phyloP scores from a whole-genome alignment of 1,140 invertebrate genomes.

The Lasaia peninsularis region DNA sequence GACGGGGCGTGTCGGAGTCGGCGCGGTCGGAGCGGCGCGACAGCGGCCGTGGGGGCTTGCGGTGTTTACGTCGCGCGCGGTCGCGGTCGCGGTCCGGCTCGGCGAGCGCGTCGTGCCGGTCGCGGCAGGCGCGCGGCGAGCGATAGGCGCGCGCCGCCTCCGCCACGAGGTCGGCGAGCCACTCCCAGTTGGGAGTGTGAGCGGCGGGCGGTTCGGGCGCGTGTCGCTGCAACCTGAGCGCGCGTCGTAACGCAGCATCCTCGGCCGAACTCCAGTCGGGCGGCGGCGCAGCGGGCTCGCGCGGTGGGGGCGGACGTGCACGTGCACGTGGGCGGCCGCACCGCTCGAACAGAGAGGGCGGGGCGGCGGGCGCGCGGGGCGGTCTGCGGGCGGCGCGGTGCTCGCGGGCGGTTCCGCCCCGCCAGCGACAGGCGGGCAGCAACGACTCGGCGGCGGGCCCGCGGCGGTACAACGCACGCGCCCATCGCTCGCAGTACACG shows the following conservation, averaged over 20 bases:
- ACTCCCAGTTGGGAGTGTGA: conserved; percentile 91
- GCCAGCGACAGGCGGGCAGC: conserved; percentile 80
- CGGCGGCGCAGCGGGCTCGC: conserved; percentile 79
- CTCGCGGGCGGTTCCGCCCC: conserved; percentile 52
- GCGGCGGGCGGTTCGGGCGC: conserved; percentile 80
- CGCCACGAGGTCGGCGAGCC: conserved; percentile 95
- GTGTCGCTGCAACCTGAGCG: conserved; percentile 84
- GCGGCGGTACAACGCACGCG: conserved; percentile 91
- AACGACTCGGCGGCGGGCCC: conserved; percentile 89
- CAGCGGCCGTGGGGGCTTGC: conserved; percentile 79
- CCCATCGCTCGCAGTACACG: conserved; percentile 91
- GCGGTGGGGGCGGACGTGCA: conserved; percentile 79
- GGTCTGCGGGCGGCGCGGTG: conserved; percentile 87
- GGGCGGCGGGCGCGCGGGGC: conserved; percentile 77
- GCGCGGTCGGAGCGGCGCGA: conserved; percentile 53
- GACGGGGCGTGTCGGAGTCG: conserved; percentile 74
- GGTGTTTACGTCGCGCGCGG: conserved; percentile 90
- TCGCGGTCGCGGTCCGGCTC: conserved; percentile 83
- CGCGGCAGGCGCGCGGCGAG: conserved; percentile 92
- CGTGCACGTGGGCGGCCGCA: conserved; percentile 25
- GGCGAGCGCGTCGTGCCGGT: conserved; percentile 91
- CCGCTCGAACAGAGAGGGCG: conserved; percentile 79
- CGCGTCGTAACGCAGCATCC: conserved; percentile 92
- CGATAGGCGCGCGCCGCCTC: conserved; percentile 92
- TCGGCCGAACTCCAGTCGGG: conserved; percentile 94